Evolutionary conservation across 2,113 vertebrate species (phyloP).

Genomic region (Rafetus swinhoei): DNA sequence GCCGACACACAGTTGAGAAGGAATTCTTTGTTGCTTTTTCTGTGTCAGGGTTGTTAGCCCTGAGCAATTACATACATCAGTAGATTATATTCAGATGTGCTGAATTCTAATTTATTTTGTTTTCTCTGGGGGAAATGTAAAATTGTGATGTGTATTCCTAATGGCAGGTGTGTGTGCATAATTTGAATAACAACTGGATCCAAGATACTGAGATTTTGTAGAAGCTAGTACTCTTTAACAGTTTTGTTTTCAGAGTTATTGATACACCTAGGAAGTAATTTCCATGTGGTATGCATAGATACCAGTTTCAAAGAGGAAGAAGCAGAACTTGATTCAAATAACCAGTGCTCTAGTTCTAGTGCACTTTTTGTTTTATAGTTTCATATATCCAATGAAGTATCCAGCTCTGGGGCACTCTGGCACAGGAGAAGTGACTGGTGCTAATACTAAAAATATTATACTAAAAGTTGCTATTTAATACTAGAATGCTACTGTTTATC

Average conservation of each 20-base stretch:
- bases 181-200: background rate
- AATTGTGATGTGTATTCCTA: background rate
- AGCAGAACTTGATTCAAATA: background rate
- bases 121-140: background rate
- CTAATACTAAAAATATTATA: background rate
- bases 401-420: background rate
- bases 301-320: background rate
- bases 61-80: background rate
- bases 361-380: background rate
- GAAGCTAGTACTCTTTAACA: background rate
- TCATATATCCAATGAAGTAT: background rate
- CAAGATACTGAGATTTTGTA: background rate
- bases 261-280: background rate
- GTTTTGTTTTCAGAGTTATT: background rate
- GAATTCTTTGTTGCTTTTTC: too few relatives aligned
- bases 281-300: fast-evolving
- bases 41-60: too few relatives aligned
- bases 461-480: background rate
- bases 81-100: background rate
- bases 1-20: too few relatives aligned
- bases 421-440: background rate
- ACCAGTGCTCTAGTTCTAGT: background rate
- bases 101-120: background rate
- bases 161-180: background rate
- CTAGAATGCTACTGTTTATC: background rate